Conservation (phyloP, 2,113 vertebrate genomes). For the Anhinga anhinga region DNA sequence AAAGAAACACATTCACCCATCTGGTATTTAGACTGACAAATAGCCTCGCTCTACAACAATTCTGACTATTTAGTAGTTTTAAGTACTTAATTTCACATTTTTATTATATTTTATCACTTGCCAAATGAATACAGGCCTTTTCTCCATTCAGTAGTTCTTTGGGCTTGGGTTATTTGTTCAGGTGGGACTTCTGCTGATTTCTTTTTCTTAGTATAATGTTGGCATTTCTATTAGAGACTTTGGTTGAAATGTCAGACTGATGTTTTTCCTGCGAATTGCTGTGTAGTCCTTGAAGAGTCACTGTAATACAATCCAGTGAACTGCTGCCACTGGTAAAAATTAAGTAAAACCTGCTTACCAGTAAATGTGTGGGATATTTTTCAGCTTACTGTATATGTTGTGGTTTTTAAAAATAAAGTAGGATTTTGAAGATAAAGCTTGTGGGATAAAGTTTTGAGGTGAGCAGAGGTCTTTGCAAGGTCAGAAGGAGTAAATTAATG, state of each 20-base stretch:
- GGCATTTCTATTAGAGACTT: background rate
- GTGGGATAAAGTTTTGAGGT: background rate
- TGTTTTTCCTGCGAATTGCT: background rate
- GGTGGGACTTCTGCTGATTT: slow-evolving; percentile 31
- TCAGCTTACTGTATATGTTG: background rate
- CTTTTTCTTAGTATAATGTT: background rate
- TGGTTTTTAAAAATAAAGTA: slow-evolving; percentile 1
- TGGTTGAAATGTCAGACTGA: background rate
- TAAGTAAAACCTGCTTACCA: background rate
- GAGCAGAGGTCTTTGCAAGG: slow-evolving; percentile 17
- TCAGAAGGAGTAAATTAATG: background rate
- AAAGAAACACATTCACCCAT: slow-evolving; percentile 54
- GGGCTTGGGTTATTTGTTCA: slow-evolving; percentile 45
- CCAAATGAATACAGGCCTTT: background rate
- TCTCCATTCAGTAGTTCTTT: slow-evolving; percentile 9
- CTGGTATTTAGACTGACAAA: slow-evolving; percentile 32
- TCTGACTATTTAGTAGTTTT: background rate
- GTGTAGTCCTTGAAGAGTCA: background rate
- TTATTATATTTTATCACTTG: background rate
- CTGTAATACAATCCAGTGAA: background rate
- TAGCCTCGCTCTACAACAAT: background rate
- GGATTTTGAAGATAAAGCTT: background rate
- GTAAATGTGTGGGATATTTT: background rate
- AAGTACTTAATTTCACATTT: slow-evolving; percentile 14
- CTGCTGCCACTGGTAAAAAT: background rate